phyloP scores from a whole-genome alignment of 1,140 invertebrate genomes.

The Pseudoatta argentina region DNA sequence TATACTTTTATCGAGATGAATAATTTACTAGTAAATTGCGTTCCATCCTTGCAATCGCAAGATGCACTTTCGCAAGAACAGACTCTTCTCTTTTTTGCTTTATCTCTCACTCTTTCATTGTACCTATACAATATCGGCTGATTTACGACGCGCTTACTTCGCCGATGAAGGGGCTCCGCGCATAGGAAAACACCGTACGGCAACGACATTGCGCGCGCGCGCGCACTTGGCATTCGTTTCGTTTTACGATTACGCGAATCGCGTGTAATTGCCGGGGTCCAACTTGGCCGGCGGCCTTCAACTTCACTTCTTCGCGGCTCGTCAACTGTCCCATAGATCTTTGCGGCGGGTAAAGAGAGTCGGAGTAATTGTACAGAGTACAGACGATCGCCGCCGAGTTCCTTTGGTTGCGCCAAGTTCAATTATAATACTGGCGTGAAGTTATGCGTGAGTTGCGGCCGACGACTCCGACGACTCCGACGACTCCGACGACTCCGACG shows the following conservation, averaged over 20 bases:
- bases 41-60: constrained; percentile 30
- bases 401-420: constrained; percentile 22
- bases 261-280: constrained; percentile 79
- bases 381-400: constrained; percentile 36
- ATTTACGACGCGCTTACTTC: constrained; percentile 78
- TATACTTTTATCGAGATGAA: neutral
- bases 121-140: constrained; percentile 62
- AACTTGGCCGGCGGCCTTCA: constrained; percentile 64
- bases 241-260: constrained; percentile 83
- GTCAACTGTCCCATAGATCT: constrained; percentile 78
- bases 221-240: constrained; percentile 74
- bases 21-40: constrained; percentile 11
- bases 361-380: constrained; percentile 67
- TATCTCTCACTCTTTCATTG: constrained; percentile 47
- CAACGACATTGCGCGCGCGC: constrained; percentile 67
- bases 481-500: constrained; percentile 4
- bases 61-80: constrained; percentile 52
- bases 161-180: constrained; percentile 66
- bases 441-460: constrained; percentile 41
- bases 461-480: neutral
- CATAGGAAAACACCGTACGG: constrained; percentile 36
- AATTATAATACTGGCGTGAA: constrained; percentile 71
- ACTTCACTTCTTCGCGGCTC: constrained; percentile 75
- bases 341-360: constrained; percentile 68
- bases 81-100: constrained; percentile 49